Percentiles rank a stretch among this genome's conserved stretches.
Evolutionary conservation across 2,797 vertebrate species (phyloP).

Genomic region (Hippopotamyrus pictus): DNA sequence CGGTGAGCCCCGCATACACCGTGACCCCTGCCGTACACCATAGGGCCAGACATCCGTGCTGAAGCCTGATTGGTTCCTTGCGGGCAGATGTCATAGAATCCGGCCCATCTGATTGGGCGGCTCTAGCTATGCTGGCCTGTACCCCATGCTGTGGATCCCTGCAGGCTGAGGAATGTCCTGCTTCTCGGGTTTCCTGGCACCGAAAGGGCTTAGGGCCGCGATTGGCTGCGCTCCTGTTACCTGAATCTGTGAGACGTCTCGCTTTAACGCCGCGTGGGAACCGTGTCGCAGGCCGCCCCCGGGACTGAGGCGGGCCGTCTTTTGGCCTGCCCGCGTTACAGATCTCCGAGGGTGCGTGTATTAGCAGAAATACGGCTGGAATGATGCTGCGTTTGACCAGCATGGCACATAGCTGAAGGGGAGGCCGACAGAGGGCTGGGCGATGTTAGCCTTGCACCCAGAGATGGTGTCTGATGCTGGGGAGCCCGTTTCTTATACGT

Average conservation of each 20-base stretch:
- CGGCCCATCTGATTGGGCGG: background rate
- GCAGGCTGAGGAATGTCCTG: background rate
- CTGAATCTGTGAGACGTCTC: background rate
- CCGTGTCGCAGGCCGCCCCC: background rate
- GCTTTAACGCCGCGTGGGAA: background rate
- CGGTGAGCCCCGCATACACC: background rate
- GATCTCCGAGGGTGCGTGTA: background rate
- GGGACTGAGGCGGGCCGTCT: background rate
- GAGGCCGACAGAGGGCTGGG: background rate
- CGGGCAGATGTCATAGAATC: background rate
- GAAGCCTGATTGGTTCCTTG: background rate
- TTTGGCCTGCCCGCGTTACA: background rate
- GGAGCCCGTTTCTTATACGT: background rate
- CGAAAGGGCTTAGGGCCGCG: background rate
- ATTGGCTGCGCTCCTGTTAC: background rate
- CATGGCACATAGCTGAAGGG: background rate
- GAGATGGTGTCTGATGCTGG: background rate
- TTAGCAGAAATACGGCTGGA: background rate
- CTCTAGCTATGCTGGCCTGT: background rate
- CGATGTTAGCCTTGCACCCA: background rate
- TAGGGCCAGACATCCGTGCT: background rate
- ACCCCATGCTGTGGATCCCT: background rate
- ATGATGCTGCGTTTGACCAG: background rate
- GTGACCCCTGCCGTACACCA: background rate
- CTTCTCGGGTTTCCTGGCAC: background rate